Evolutionary conservation across 2,113 vertebrate genomes (phyloP), one percentile per base, ranked within the genome.

Genomic region (Oreochromis spilurus): DNA sequence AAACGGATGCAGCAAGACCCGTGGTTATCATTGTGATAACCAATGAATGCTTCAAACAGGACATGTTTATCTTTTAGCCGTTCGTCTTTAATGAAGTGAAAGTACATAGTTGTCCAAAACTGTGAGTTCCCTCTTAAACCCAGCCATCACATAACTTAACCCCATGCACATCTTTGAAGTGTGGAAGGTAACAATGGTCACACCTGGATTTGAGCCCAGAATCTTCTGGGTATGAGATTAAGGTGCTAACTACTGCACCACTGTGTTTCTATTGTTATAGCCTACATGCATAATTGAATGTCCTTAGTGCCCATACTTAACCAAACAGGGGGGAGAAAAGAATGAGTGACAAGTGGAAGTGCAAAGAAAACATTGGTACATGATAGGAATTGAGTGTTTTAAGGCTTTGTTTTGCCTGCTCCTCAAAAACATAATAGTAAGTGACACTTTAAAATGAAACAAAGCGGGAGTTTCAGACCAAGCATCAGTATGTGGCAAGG

Each of bases 161-260:
- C 34, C 0, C n/a, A 72, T 45, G 0, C 21, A 45, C 5, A 6
- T 16, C 38, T 45, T 45, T 26, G 38, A 24, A 45, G 38, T 7
- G 40, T 0, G 12, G 21, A 43, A 26, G 38, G 24, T 1, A 26
- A 9, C 36, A 14, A 14, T 4, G 38, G 38, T 43, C 36, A 43
- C 21, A 5, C 38, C n/a, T 6, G 38, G 7, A 26, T 72, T 67
- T 24, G 13, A 72, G 43, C 5, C 38, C 13, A 40, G 38, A 2
- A 5, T 43, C 0, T 26, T 70, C 4, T 0, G 5, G 21, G 1
- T 2, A 16, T 26, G 13, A 26, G 7, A 7, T 43, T 21, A 14
- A 14, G 0, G 4, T 6, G 65, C 38, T 14, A 24, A 70, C n/a
- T 43, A 45, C 21, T 8, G 29, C 36, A 2, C 65, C n/a, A 43